These are phyloP conservation scores for Anolis apletophallus DNA, from an alignment of 2,797 vertebrate genomes.

Conservation along the genomic window DNA sequence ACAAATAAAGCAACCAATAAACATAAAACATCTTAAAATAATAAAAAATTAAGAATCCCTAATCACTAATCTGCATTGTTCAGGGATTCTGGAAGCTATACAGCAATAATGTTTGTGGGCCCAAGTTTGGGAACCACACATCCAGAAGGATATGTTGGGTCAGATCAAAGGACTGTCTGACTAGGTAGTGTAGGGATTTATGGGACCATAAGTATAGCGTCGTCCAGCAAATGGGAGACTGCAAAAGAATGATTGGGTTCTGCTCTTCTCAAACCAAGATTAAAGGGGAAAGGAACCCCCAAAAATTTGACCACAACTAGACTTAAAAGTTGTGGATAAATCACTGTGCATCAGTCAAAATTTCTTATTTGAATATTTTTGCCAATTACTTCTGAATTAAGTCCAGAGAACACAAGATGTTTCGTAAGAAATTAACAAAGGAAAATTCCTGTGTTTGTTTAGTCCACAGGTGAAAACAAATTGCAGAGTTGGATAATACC, in stretches of 20 bases:
- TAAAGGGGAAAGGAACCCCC: background rate
- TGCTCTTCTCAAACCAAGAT: background rate
- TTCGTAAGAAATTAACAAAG: too few species aligned
- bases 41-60: too few species aligned
- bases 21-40: too few species aligned
- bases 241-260: background rate
- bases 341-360: background rate
- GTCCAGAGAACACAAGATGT: background rate
- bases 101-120: too few species aligned
- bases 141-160: background rate
- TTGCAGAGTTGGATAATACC: too few species aligned
- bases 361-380: background rate
- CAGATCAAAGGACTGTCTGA: too few species aligned
- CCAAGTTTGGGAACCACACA: too few species aligned
- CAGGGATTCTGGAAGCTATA: too few species aligned
- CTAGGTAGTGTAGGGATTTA: background rate
- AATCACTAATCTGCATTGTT: too few species aligned
- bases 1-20: too few species aligned
- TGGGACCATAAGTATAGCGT: background rate
- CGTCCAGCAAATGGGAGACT: background rate
- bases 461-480: too few species aligned
- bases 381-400: background rate
- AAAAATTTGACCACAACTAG: background rate
- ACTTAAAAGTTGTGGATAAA: background rate
- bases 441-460: too few species aligned